Evolutionary conservation across 2,113 vertebrate genomes (phyloP), one percentile per base, ranked within the genome.

Genomic region (Dicaeum eximium): DNA sequence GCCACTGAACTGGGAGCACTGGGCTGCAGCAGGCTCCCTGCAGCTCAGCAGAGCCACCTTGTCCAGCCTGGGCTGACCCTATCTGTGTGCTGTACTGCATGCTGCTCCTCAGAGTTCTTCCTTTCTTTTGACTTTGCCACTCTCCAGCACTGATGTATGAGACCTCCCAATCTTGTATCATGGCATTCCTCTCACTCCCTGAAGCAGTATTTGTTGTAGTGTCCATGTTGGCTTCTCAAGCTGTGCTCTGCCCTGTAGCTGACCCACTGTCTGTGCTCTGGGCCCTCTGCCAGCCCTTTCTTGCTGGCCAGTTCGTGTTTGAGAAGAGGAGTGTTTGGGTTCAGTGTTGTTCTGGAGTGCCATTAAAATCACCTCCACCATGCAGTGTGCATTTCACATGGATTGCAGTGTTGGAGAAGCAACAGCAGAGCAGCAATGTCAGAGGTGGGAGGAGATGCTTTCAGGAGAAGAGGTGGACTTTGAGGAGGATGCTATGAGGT

Each of bases 321-420:
- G 42, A 56, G 35, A 65, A 57, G 65, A 83, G 45, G 28, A 62
- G 15, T 67, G 48, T 84, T 86, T 64, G 53, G 21, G 27, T 35
- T 88, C 28, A 28, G 30, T 65, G 38, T 47, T 67, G 31, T 56
- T 88, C 60, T 85, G 50, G 11, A 27, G 28, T 75, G 44, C 54
- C 2, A 3, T 80, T 88, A 58, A 64, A 70, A 51, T 67, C 1
- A 1, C 11, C 28, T 80, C 54, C 30, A 44, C 38, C 9, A 1
- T 40, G 17, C 22, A 66, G 30, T 1, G 1, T 17, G 0, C 33
- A 18, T 80, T 81, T 65, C 40, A 56, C 4, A 1, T 45, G 15
- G 35, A 51, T 86, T 30, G 6, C 10, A 37, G 87, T 30, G 24
- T 0, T 86, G 75, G 47, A 91, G 54, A 53, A 50, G 51, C 15